Percentiles rank a stretch among this genome's conserved stretches.
Conservation (phyloP, 2,888 invertebrate species). For the Beris morrisii region DNA sequence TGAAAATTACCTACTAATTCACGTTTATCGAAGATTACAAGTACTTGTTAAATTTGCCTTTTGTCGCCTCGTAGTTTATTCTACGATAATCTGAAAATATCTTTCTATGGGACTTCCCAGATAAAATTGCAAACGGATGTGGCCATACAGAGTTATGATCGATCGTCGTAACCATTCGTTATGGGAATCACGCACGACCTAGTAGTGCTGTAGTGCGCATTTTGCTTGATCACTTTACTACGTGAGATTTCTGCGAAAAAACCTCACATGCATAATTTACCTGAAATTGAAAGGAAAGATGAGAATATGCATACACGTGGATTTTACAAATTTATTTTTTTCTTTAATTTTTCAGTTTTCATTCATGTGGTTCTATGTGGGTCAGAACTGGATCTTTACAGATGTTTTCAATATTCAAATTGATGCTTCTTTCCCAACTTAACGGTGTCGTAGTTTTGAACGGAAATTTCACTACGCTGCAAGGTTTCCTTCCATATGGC, state of each 20-base stretch:
- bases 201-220: conserved; percentile 1
- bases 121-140: conserved; percentile 22
- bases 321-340: no score
- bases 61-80: neutral
- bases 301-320: neutral
- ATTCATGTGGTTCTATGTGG: no score
- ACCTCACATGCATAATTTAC: no score
- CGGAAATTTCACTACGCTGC: conserved; percentile 12
- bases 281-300: conserved; percentile 5
- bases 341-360: no score
- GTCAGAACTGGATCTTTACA: no score
- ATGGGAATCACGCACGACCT: neutral
- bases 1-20: no score
- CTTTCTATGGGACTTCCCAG: neutral
- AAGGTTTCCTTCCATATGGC: conserved; percentile 28
- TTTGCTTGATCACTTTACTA: conserved; percentile 9
- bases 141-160: conserved; percentile 16
- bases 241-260: conserved; percentile 28
- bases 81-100: neutral
- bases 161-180: neutral
- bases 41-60: conserved; percentile 24
- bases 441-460: no score
- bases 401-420: no score
- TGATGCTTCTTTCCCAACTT: no score
- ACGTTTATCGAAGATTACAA: no score